phyloP scores from a whole-genome alignment of 1,140 invertebrate genomes.

The Drosophila littoralis region DNA sequence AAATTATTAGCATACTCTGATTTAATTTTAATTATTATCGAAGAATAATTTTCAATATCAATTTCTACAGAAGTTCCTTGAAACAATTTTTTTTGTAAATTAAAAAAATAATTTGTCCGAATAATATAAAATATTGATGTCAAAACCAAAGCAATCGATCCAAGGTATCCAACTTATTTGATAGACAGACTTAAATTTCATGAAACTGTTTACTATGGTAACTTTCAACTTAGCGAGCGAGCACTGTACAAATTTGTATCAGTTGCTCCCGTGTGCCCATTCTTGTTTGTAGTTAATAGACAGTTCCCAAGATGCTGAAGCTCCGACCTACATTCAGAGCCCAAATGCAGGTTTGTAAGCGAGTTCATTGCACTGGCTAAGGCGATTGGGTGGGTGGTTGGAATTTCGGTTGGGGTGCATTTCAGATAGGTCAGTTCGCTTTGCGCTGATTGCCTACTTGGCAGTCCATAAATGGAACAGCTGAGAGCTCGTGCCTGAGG shows the following conservation, averaged over 20 bases:
- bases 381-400: neutral
- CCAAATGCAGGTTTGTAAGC: conserved; percentile 6
- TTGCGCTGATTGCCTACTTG: conserved; percentile 31
- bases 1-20: too few species aligned
- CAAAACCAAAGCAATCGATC: too few species aligned
- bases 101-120: too few species aligned
- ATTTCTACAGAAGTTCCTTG: too few species aligned
- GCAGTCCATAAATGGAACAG: conserved; percentile 27
- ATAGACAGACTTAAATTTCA: too few species aligned
- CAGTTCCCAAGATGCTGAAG: conserved; percentile 1
- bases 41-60: too few species aligned
- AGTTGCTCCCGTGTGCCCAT: neutral
- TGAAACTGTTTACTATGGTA: too few species aligned
- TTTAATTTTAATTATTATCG: too few species aligned
- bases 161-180: too few species aligned
- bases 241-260: conserved; percentile 1
- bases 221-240: neutral
- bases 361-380: conserved; percentile 22
- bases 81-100: too few species aligned
- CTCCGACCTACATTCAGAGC: conserved; percentile 14
- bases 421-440: conserved; percentile 48
- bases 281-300: neutral
- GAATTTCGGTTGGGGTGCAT: neutral
- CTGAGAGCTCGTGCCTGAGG: conserved; percentile 24
- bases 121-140: too few species aligned